These are phyloP conservation scores for Monopterus albus DNA, from an alignment of 2,113 vertebrate genomes.

Conservation along the genomic window DNA sequence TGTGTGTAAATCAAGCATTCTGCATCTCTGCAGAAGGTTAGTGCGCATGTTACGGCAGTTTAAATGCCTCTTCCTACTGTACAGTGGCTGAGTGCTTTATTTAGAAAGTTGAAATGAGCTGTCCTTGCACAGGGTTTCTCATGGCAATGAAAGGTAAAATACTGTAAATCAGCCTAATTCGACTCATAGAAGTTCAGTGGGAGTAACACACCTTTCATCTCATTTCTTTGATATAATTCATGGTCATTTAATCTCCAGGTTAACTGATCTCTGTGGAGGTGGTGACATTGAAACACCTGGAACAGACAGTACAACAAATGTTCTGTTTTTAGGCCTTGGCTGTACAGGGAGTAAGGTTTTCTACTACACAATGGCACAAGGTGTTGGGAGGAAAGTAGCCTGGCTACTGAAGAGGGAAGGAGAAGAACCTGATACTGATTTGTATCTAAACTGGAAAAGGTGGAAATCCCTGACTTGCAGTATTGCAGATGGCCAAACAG, in stretches of 20 bases:
- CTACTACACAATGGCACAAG: conserved; percentile 8
- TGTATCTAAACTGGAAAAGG: conserved; percentile 57
- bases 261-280: conserved; percentile 16
- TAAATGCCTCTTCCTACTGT: conserved; percentile 19
- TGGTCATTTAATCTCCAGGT: conserved; percentile 35
- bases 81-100: conserved; percentile 17
- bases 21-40: conserved; percentile 36
- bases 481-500: conserved; percentile 65
- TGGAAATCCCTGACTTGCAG: conserved; percentile 64
- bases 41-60: conserved; percentile 27
- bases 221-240: conserved; percentile 20
- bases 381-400: conserved; percentile 21
- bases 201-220: conserved; percentile 5
- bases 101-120: conserved; percentile 22
- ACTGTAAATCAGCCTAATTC: conserved; percentile 10
- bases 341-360: conserved; percentile 1
- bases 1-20: conserved; percentile 31
- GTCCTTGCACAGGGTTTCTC: conserved; percentile 1
- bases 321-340: conserved; percentile 34
- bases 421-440: conserved; percentile 44
- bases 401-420: conserved; percentile 30
- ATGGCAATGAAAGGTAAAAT: conserved; percentile 20
- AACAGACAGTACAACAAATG: conserved; percentile 36
- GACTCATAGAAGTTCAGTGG: conserved; percentile 7
- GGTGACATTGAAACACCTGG: conserved; percentile 3